A percentile compares a stretch with the other conserved stretches of the same genome.
Evolutionary conservation across 2,113 vertebrate species (phyloP).

Genomic region (Calidris pugnax): DNA sequence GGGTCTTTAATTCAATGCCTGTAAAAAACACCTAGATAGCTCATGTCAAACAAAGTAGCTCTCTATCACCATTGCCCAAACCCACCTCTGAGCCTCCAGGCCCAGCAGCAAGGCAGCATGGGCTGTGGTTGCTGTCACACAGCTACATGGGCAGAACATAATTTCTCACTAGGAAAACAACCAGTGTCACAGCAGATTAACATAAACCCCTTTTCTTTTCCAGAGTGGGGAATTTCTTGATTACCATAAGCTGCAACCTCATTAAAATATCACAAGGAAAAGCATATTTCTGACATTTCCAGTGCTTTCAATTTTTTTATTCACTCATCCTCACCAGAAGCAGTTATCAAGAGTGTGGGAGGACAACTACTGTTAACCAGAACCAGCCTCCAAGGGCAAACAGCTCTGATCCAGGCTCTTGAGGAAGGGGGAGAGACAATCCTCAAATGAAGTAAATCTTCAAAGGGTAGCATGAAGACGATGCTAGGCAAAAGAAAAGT

Average conservation of each 20-base stretch:
- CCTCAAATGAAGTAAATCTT: conserved; percentile 19
- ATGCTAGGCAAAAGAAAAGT: neutral
- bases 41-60: neutral
- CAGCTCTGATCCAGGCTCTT: conserved; percentile 1
- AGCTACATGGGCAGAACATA: neutral
- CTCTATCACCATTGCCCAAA: neutral
- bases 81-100: neutral
- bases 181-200: conserved; percentile 29
- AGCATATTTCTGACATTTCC: conserved; percentile 29
- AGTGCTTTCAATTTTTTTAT: neutral
- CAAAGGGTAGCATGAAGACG: conserved; percentile 4
- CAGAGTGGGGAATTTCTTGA: conserved; percentile 36
- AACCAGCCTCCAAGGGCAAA: conserved; percentile 48
- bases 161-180: conserved; percentile 34
- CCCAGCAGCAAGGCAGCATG: rapidly evolving
- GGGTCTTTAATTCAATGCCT: neutral
- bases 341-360: conserved; percentile 30
- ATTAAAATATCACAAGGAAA: conserved; percentile 50
- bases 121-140: neutral
- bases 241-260: conserved; percentile 50
- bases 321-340: neutral
- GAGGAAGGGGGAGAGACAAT: neutral
- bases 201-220: conserved; percentile 31
- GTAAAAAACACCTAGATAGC: neutral
- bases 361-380: conserved; percentile 31